A percentile compares a stretch with the other conserved stretches of the same genome.
These are phyloP conservation scores for Furcifer pardalis DNA, from an alignment of 2,797 vertebrate genomes.

Conservation along the genomic window DNA sequence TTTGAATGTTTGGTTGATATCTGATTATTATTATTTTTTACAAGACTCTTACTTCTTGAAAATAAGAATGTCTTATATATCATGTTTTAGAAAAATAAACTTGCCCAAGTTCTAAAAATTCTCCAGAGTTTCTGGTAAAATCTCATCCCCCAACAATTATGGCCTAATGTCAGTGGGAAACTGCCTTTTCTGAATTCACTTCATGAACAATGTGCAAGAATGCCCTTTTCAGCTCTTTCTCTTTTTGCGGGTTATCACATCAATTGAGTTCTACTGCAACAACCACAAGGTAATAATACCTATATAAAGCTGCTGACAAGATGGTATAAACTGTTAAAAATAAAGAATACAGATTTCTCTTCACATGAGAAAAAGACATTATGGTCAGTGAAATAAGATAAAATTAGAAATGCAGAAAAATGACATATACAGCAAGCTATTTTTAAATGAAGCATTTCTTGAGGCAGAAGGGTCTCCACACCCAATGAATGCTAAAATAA, in stretches of 20 bases:
- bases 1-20: background rate
- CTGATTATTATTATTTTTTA: background rate
- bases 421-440: background rate
- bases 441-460: conserved; percentile 8
- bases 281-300: background rate
- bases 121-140: too few relatives aligned
- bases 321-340: background rate
- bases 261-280: background rate
- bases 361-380: background rate
- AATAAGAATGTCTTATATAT: background rate
- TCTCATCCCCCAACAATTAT: too few relatives aligned
- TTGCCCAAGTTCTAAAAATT: background rate
- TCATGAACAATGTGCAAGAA: too few relatives aligned
- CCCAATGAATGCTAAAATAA: background rate
- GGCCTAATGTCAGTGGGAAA: too few relatives aligned
- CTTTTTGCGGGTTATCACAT: background rate
- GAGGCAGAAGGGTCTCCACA: background rate
- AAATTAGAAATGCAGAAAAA: conserved; percentile 4
- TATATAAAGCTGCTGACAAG: background rate
- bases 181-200: too few relatives aligned
- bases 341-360: background rate
- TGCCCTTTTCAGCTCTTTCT: too few relatives aligned
- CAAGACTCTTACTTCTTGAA: background rate
- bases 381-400: background rate
- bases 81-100: background rate